phyloP scores from a whole-genome alignment of 2,797 vertebrate genomes.

The Fringilla coelebs region DNA sequence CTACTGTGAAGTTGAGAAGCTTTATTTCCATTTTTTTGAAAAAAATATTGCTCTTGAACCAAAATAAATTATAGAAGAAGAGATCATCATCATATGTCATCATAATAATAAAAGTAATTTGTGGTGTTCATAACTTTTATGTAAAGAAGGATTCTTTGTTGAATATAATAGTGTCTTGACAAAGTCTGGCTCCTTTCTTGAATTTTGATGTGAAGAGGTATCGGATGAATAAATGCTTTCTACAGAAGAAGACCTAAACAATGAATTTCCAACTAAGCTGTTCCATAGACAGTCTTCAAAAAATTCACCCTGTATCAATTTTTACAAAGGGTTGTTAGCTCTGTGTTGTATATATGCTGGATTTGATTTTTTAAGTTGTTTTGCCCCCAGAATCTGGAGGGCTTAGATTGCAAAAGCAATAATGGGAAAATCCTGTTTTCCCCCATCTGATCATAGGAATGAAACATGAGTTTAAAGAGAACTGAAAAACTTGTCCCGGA shows the following conservation, averaged over 20 bases:
- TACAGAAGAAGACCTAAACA: background rate
- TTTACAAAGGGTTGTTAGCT: background rate
- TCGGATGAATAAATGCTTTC: background rate
- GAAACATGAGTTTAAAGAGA: background rate
- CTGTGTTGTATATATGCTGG: background rate
- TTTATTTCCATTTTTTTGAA: background rate
- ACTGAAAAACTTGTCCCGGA: background rate
- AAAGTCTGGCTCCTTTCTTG: background rate
- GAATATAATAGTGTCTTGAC: background rate
- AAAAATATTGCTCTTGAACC: background rate
- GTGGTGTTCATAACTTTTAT: background rate
- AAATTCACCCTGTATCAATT: background rate
- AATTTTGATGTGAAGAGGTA: background rate
- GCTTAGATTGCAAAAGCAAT: background rate
- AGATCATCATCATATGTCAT: background rate
- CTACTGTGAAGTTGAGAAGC: background rate
- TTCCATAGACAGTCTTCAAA: background rate
- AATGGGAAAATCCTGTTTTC: background rate
- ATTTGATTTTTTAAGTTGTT: background rate
- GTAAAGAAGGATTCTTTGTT: background rate
- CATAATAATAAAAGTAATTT: background rate
- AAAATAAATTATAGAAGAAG: background rate
- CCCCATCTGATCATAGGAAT: background rate
- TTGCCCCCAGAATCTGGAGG: background rate
- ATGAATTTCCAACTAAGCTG: background rate